Evolutionary conservation across 2,113 vertebrate genomes (phyloP), one percentile per base, ranked within the genome.

Genomic region (Zeus faber): DNA sequence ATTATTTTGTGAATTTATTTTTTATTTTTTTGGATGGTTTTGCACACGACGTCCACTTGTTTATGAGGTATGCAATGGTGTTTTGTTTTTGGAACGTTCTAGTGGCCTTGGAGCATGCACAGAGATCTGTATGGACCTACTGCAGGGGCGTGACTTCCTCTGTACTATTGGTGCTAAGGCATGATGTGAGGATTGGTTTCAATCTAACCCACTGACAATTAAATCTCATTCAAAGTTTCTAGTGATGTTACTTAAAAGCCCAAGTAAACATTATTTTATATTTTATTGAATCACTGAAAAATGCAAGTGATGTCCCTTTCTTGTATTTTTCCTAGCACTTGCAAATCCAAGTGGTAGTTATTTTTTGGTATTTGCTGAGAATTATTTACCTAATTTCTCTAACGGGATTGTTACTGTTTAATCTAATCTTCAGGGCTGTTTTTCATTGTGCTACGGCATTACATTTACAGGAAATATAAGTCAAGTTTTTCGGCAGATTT

Each of bases 41-140:
- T 86, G 79, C 83, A 86, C 83, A 82, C 65, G 56, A 53, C 24
- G 67, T 81, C 61, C 61, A 77, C 62, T 67, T 85, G 76, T 81
- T 37, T 52, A 50, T 71, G 77, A 73, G 75, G 82, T 83, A 81
- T 87, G 83, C 81, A 83, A 82, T 74, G 68, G 47, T 39, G 22
- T 80, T 78, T 85, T 9, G 39, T 70, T 79, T 83, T 63, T 61
- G 74, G 79, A 82, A 77, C 53, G 72, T 87, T 69, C 72, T 74
- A 62, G 82, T 86, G 85, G 83, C 82, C 82, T 87, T 87, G 67
- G 73, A 83, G 80, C 80, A 84, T 84, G 80, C 77, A 79, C 67
- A 80, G 69, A 67, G 57, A 80, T 75, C 71, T 81, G 75, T 70
- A 65, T 70, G 80, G 83, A 82, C 80, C 82, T 83, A 75, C 59